Evolutionary conservation across 92 coral and sea anemone genomes (phyloP).

Genomic region (Epizoanthus ramosus): DNA sequence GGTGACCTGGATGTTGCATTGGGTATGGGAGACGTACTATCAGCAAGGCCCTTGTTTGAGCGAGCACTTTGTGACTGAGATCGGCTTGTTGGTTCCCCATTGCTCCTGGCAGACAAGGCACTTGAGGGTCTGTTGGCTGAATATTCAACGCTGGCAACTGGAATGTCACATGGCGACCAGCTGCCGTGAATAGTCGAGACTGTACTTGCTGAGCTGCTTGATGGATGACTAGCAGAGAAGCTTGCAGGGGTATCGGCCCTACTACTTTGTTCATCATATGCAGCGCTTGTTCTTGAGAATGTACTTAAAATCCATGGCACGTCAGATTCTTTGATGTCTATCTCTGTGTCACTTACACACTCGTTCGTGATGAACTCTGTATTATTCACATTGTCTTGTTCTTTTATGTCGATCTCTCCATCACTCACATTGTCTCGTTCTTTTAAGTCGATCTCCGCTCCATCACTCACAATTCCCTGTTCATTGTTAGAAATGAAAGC

Average conservation of each 20-base stretch:
- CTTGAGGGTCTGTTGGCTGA: not conserved
- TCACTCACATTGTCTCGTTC: not conserved
- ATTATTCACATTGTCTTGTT: no score
- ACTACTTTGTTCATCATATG: not conserved
- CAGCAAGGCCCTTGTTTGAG: not conserved
- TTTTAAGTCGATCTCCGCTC: not conserved
- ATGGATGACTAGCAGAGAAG: not conserved
- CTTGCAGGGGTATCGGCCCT: not conserved
- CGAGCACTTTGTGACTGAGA: not conserved
- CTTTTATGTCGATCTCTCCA: not conserved
- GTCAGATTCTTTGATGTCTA: not conserved
- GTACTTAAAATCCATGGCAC: not conserved
- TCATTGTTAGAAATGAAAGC: not conserved
- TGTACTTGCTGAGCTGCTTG: slow-evolving; percentile 2
- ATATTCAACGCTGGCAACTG: not conserved
- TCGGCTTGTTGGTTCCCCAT: not conserved
- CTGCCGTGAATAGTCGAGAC: not conserved
- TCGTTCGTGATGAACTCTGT: no score
- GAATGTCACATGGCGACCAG: not conserved
- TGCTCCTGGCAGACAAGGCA: not conserved
- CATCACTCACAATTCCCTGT: not conserved
- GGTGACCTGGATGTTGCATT: not conserved
- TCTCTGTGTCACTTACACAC: no score
- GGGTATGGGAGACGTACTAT: not conserved
- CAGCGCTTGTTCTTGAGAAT: not conserved